Evolutionary conservation across 2,797 vertebrate species (phyloP), one percentile per base, ranked within the genome.

Genomic region (Sebastes kiyomatsui): DNA sequence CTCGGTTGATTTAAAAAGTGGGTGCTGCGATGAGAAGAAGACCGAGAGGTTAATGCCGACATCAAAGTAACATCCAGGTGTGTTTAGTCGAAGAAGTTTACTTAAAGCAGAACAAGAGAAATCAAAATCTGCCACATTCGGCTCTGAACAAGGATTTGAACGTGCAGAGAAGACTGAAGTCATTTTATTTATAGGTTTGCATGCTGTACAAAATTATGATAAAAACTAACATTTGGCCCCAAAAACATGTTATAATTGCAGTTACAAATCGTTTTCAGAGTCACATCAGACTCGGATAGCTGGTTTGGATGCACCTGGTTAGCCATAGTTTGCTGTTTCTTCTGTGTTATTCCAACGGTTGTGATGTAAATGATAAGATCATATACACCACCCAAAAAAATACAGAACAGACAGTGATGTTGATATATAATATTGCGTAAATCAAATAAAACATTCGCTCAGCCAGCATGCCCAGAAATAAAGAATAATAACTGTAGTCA

Each of bases 141-240:
- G 23, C 67, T 75, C 27, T 7, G 64, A 72, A 87, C 70, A 87
- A 77, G 67, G 80, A 82, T 75, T 55, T 73, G 66, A 90, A 85
- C 86, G 75, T 87, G 85, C 91, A 83, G 76, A 90, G 84, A 84
- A 93, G 86, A 93, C 92, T 91, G 77, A 86, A 90, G 85, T 86
- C 12, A 74, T 85, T 94, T 95, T 94, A 94, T 95, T 95, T 76
- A 69, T 87, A 82, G 66, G 77, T 87, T 92, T 75, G 85, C 95
- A 96, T 96, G 96, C 95, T 94, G 92, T 96, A 96, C 89, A 95
- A 96, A 96, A 96, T 91, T 62, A 93, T 89, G 88, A 93, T 32
- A 95, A 92, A 95, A 94, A 92, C 91, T 74, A 88, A 87, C 84
- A 90, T 90, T 85, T 93, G 85, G 80, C 82, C 89, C 81, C 72